Conservation (phyloP, 2,888 invertebrate species). For the Lasioglossum zephyrum region DNA sequence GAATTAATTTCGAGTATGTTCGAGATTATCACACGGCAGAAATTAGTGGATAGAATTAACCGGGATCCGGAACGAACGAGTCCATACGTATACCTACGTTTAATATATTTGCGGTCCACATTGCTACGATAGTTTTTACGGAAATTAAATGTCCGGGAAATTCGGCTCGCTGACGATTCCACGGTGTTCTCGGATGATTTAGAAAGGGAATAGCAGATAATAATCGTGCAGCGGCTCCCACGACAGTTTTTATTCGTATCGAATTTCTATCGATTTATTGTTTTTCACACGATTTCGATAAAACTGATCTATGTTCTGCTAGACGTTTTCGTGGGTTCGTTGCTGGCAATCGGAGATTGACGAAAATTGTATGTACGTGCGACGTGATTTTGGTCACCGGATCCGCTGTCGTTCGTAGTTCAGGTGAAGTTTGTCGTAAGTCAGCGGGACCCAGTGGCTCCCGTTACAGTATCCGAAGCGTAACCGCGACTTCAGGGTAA, state of each 20-base stretch:
- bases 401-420: conserved; percentile 9
- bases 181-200: not conserved
- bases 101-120: not conserved
- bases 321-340: too few relatives aligned
- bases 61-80: not conserved
- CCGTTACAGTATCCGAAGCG: conserved; percentile 7
- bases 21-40: conserved; percentile 13
- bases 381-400: not conserved
- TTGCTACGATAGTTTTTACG: not conserved
- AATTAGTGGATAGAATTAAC: conserved; percentile 14
- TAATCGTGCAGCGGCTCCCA: too few relatives aligned
- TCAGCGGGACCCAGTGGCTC: not conserved
- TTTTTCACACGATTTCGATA: too few relatives aligned
- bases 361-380: conserved; percentile 23
- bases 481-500: conserved; percentile 14
- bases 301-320: too few relatives aligned
- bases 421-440: conserved; percentile 8
- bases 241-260: too few relatives aligned
- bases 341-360: too few relatives aligned
- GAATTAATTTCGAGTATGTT: conserved; percentile 16
- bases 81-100: not conserved
- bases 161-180: not conserved
- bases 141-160: not conserved
- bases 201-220: not conserved
- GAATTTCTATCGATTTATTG: too few relatives aligned